Evolutionary conservation across 1,140 invertebrate genomes (phyloP).

Genomic region (Oscheius sp.): DNA sequence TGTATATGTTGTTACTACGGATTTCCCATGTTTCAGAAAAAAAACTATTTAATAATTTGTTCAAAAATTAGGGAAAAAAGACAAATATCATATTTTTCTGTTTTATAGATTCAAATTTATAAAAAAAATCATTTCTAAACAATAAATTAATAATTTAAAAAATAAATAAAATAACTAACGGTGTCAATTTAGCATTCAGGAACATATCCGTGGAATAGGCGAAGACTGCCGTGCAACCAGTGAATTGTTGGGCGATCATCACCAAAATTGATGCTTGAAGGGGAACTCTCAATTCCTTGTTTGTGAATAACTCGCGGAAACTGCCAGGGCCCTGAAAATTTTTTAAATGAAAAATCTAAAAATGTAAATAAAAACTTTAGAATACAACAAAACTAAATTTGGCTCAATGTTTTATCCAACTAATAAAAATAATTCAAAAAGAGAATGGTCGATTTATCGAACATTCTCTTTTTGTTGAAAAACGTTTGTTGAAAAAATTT

Average conservation of each 20-base stretch:
- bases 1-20: no score
- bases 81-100: no score
- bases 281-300: constrained; percentile 45
- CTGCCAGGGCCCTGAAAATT: constrained; percentile 14
- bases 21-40: no score
- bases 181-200: constrained; percentile 49
- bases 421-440: no score
- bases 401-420: no score
- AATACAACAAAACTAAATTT: background rate
- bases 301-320: constrained; percentile 50
- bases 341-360: background rate
- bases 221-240: constrained; percentile 58
- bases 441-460: no score
- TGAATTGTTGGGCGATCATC: constrained; percentile 61
- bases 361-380: background rate
- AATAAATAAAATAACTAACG: constrained; percentile 29
- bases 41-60: no score
- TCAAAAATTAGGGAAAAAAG: no score
- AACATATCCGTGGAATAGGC: constrained; percentile 60
- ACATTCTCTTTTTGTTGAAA: no score
- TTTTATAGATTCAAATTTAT: no score
- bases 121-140: no score
- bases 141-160: constrained; percentile 25
- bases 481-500: no score
- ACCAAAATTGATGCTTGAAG: constrained; percentile 51